Evolutionary conservation across 2,797 vertebrate genomes (phyloP), one percentile per base, ranked within the genome.

Genomic region (Monodelphis domestica): DNA sequence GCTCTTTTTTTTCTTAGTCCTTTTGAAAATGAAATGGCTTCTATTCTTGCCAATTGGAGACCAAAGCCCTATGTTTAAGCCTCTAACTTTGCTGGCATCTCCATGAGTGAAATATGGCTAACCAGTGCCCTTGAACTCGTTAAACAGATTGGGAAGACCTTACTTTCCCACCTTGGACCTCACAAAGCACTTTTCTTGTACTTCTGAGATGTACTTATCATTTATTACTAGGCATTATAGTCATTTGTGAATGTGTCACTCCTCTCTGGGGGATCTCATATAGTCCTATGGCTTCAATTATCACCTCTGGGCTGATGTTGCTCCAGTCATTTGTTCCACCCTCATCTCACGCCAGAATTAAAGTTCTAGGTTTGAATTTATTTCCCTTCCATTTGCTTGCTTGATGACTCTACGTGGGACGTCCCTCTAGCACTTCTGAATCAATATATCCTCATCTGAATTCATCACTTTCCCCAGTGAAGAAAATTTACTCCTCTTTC

Each of bases 131-230:
- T 10, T 53, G 9, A 92, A 59, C 21, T 54, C 84, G 26, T 54
- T 78, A 95, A 93, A 55, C 38, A 12, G 24, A 53, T 38, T 91
- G n/a, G 93, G 91, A 93, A 94, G 54, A 94, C 24, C 38, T 45
- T 78, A 24, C 17, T 78, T 45, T 45, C n/a, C 38, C 21, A 84
- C 21, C 9, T 50, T 84, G 21, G 24, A 28, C 70, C 24, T 84
- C 38, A 10, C 70, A 45, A 84, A 84, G 70, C 70, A 84, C 10
- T 84, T 84, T 84, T 5, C 21, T 50, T 50, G 70, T 9, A 50
- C 10, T 2, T 70, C 70, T 45, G 38, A 45, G 70, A 26, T 12
- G 24, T 70, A 84, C 38, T 84, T 50, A 84, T 10, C 38, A 26
- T 84, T 84, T 84, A 84, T 84, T 84, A 84, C 70, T 84, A 9